phyloP scores from a whole-genome alignment of 2,888 invertebrate genomes.

The Parelbella ahira region DNA sequence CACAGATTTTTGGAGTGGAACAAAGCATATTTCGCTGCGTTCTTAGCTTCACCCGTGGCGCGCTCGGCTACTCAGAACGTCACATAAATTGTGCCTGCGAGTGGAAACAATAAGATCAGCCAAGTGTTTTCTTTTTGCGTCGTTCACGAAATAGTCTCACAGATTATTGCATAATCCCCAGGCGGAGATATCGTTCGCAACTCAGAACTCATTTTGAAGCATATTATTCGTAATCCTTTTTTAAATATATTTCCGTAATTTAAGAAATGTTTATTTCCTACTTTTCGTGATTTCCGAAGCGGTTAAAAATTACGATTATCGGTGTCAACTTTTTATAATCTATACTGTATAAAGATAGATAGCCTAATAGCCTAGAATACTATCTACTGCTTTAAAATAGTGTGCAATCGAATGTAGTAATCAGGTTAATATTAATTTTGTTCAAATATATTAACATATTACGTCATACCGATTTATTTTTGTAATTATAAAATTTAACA shows the following conservation, averaged over 20 bases:
- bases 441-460: too few species aligned
- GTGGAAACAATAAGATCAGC: constrained; percentile 66
- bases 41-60: constrained; percentile 40
- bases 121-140: constrained; percentile 39
- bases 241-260: constrained; percentile 14
- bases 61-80: constrained; percentile 59
- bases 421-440: too few species aligned
- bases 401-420: too few species aligned
- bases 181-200: constrained; percentile 17
- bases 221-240: constrained; percentile 16
- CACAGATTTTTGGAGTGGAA: constrained; percentile 30
- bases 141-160: constrained; percentile 30
- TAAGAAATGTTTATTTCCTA: constrained; percentile 10
- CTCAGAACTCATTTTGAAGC: constrained; percentile 12
- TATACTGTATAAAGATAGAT: not conserved
- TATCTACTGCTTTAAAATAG: too few species aligned
- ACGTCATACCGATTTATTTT: too few species aligned
- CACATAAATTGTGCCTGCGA: constrained; percentile 70
- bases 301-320: constrained; percentile 7
- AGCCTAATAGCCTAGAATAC: constrained; percentile 3
- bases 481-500: not conserved
- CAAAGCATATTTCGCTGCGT: constrained; percentile 19
- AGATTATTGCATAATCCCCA: constrained; percentile 30
- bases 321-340: not conserved
- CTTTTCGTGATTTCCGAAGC: constrained; percentile 7